A percentile compares a stretch with the other conserved stretches of the same genome.
These are phyloP conservation scores for Beroe forskalii DNA, from an alignment of 37 sponge, comb jelly and placozoan species.

Conservation along the genomic window DNA sequence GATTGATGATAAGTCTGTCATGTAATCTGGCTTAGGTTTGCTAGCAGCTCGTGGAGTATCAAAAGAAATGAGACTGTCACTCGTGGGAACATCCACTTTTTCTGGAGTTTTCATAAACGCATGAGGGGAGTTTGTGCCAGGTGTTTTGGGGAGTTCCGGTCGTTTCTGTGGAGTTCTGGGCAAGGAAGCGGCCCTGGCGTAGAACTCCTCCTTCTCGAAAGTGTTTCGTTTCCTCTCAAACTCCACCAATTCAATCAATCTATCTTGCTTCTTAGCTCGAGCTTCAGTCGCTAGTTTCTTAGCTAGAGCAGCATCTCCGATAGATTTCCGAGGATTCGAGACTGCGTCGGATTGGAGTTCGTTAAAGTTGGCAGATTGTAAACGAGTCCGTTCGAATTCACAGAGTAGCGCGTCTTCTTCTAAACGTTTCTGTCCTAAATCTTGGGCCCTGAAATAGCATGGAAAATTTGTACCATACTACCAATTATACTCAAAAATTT, in stretches of 20 bases:
- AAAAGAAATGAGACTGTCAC: neutral
- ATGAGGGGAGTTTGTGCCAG: neutral
- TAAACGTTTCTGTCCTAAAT: neutral
- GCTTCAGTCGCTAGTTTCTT: neutral
- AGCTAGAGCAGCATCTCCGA: neutral
- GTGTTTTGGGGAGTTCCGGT: too few species aligned
- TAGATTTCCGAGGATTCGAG: neutral
- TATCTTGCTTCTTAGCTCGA: neutral
- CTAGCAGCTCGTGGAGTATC: neutral
- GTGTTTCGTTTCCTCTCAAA: neutral
- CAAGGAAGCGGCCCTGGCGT: neutral
- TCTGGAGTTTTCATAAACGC: neutral
- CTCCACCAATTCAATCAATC: neutral
- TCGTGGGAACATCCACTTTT: neutral
- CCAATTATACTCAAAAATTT: too few species aligned
- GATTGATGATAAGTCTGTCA: neutral
- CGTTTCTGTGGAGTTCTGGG: neutral
- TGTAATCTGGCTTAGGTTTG: neutral
- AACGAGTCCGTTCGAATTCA: neutral
- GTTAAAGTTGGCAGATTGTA: constrained; percentile 12
- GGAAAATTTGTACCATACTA: too few species aligned
- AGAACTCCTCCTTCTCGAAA: constrained; percentile 9
- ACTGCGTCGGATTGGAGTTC: neutral
- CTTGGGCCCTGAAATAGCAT: neutral
- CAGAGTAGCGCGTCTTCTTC: neutral